phyloP scores from a whole-genome alignment of 2,113 vertebrate genomes.

The Hirundichthys speculiger region DNA sequence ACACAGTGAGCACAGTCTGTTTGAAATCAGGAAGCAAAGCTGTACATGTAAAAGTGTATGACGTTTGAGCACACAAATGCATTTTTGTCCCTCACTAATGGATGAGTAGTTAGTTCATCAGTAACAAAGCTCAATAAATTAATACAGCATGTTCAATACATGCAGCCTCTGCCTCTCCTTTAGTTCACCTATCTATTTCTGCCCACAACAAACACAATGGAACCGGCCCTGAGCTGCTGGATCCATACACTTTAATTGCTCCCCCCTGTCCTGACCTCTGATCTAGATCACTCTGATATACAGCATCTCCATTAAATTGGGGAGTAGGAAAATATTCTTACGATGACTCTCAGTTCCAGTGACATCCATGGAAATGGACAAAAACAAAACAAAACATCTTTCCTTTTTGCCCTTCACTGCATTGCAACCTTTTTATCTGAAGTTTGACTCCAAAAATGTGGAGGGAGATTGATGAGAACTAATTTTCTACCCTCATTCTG shows the following conservation, averaged over 20 bases:
- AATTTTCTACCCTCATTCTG: conserved; percentile 35
- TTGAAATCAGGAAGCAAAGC: not conserved
- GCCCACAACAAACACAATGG: conserved; percentile 60
- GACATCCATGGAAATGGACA: conserved; percentile 65
- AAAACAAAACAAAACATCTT: conserved; percentile 42
- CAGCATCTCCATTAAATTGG: conserved; percentile 81
- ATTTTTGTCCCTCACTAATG: conserved; percentile 29
- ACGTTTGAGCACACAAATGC: not conserved
- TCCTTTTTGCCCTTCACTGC: conserved; percentile 72
- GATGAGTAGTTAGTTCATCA: conserved; percentile 50
- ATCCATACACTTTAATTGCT: conserved; percentile 83
- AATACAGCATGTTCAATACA: conserved; percentile 65
- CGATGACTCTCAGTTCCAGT: conserved; percentile 79
- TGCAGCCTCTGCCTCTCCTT: conserved; percentile 48
- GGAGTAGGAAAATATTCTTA: conserved; percentile 85
- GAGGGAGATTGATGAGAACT: conserved; percentile 20
- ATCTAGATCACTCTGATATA: conserved; percentile 81
- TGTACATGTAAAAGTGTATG: not conserved
- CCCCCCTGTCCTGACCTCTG: conserved; percentile 82
- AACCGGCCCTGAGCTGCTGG: conserved; percentile 55
- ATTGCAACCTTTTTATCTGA: conserved; percentile 73
- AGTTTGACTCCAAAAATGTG: conserved; percentile 59
- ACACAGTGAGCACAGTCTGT: not conserved
- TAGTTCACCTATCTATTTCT: conserved; percentile 65
- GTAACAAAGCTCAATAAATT: conserved; percentile 62